Percentiles rank a stretch among this genome's conserved stretches.
phyloP scores from a whole-genome alignment of 2,888 invertebrate species.

The Brenthis daphne region DNA sequence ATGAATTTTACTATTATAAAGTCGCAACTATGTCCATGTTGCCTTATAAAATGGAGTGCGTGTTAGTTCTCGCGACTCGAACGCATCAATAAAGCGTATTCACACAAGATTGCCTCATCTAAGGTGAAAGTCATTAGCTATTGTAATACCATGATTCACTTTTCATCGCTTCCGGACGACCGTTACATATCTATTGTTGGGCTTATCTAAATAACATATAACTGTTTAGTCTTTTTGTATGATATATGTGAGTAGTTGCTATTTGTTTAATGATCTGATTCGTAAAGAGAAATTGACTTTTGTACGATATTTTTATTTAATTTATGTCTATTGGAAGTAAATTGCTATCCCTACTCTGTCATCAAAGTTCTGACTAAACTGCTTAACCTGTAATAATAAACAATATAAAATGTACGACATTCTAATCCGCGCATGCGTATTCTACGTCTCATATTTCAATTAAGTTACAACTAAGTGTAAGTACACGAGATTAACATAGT shows the following conservation, averaged over 20 bases:
- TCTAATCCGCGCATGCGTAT: too few species aligned
- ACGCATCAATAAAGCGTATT: constrained; percentile 36
- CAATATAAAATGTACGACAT: too few species aligned
- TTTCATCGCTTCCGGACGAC: constrained; percentile 41
- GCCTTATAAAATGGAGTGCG: neutral
- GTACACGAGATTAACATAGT: too few species aligned
- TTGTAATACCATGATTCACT: constrained; percentile 42
- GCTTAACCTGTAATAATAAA: too few species aligned
- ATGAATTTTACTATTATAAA: too few species aligned
- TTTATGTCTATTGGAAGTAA: too few species aligned
- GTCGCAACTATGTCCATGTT: neutral
- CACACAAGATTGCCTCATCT: constrained; percentile 42
- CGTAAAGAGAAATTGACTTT: too few species aligned
- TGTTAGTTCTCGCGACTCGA: constrained; percentile 1
- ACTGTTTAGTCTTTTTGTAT: constrained; percentile 1
- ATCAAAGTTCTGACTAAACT: too few species aligned
- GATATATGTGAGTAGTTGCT: neutral
- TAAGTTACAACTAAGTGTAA: too few species aligned
- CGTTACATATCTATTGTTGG: constrained; percentile 23
- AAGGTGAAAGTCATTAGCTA: constrained; percentile 45
- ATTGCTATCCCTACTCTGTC: too few species aligned
- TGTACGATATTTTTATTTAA: too few species aligned
- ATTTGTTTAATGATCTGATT: neutral
- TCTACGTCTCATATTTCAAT: too few species aligned
- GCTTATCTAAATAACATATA: neutral